Base-by-base conservation (phyloP, 1,140 invertebrate genomes). In the Paraescarpia echinospica region DNA sequence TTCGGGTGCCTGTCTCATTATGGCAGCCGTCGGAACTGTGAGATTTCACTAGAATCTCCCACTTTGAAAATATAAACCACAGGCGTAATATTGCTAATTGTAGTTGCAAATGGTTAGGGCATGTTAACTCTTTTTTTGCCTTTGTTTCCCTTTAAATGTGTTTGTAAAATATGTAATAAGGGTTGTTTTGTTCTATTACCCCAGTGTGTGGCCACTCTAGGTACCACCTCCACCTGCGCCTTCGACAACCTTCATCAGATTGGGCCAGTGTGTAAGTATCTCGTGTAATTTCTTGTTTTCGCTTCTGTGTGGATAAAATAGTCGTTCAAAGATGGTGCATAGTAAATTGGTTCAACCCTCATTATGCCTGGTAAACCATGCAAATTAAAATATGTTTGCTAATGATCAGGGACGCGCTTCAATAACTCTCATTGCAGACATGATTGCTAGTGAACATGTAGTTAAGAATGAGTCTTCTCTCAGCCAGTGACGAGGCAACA, bases 181-280 rank as follows among this genome's bases (percentile, higher is more conserved):
- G 22, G 1, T 77, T 77, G 5, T 5, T 77, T 93, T 93, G 90
- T 96, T 94, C 91, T 92, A 93, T 92, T 94, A 93, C 96, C 96
- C 5, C 94, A 99, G 98, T 97, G 99, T 27, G 99, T 98, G 97
- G 98, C 97, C 4, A 99, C 98, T 18, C 96, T 99, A 5, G 98
- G 98, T 1, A 99, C 98, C 0, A 99, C 99, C 0, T 97, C 97
- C 33, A 98, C 98, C 1, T 99, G 98, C 94, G 97, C 98, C 0
- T 99, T 99, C 95, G 99, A 99, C 95, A 96, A 97, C 91, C 95
- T 99, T 9, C 97, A 98, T n/a, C 98, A 99, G 96, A 96, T 99
- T 9, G 98, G 98, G 0, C 97, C 97, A 1, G 97, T 99, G 27
- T 98, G 98, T 94, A 94, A 95, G 92, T 92, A 90, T 59, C 33